phyloP scores from a whole-genome alignment of 1,140 invertebrate genomes.

The Gryllus bimaculatus region DNA sequence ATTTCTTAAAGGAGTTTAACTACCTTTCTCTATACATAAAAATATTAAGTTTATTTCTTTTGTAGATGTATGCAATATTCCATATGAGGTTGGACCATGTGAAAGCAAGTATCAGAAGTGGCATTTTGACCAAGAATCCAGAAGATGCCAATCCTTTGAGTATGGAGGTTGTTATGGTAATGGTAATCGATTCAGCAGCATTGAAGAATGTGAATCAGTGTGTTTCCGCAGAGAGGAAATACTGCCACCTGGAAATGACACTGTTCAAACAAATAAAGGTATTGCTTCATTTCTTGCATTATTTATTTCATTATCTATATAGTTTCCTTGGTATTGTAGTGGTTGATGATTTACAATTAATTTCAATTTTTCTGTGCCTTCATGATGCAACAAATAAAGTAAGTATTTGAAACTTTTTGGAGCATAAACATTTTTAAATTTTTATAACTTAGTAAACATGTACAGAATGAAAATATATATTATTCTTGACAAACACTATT shows the following conservation, averaged over 20 bases:
- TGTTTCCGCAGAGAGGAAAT: constrained; percentile 46
- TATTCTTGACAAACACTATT: too few relatives aligned
- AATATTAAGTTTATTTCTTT: constrained; percentile 3
- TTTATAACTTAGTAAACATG: too few relatives aligned
- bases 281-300: neutral
- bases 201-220: constrained; percentile 56
- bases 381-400: too few relatives aligned
- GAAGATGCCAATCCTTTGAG: constrained; percentile 56
- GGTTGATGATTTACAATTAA: too few relatives aligned
- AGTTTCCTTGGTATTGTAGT: neutral
- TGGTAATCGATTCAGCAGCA: constrained; percentile 66
- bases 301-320: neutral
- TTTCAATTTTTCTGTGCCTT: too few relatives aligned
- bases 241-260: constrained; percentile 35
- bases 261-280: constrained; percentile 25
- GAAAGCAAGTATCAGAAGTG: constrained; percentile 48
- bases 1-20: neutral
- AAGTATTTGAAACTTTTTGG: too few relatives aligned
- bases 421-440: too few relatives aligned
- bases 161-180: constrained; percentile 83
- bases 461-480: too few relatives aligned
- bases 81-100: constrained; percentile 59
- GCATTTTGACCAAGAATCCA: constrained; percentile 51
- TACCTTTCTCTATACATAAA: neutral
- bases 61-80: constrained; percentile 49